Conservation (phyloP, 2,797 vertebrate species). For the Sebastes flavidus region DNA sequence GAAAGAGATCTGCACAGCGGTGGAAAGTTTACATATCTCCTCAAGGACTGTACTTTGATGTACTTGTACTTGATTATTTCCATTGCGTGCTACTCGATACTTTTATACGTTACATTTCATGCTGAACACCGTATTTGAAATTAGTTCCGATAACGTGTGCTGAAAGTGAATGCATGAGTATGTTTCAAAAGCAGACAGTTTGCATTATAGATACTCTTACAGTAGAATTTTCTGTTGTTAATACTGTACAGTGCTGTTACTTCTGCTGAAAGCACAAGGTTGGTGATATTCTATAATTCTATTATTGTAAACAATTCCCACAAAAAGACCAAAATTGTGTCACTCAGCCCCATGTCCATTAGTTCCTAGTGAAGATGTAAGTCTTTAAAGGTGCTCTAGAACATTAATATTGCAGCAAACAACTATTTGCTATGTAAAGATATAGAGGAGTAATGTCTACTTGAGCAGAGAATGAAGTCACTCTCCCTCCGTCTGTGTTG, state of each 20-base stretch:
- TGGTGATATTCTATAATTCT: too few relatives aligned
- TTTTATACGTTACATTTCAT: background rate
- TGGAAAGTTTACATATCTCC: background rate
- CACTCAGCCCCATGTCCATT: background rate
- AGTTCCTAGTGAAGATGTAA: background rate
- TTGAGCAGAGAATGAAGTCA: background rate
- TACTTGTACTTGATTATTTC: background rate
- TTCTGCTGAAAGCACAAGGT: too few relatives aligned
- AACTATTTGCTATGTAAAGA: background rate
- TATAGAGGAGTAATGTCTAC: background rate
- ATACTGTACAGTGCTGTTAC: too few relatives aligned
- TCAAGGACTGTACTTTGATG: background rate
- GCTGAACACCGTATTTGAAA: background rate
- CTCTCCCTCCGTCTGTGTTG: background rate
- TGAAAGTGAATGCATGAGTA: background rate
- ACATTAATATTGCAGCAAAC: background rate
- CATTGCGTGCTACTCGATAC: background rate
- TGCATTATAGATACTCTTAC: background rate
- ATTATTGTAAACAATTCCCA: too few relatives aligned
- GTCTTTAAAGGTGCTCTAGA: too few relatives aligned
- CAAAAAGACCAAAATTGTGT: background rate
- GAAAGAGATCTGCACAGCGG: background rate
- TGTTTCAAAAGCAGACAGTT: background rate
- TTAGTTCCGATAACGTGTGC: accelerated
- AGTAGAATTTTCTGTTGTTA: too few relatives aligned